Percentiles rank a stretch among this genome's conserved stretches.
Conservation (phyloP, 2,888 invertebrate genomes). For the Cantharis rustica region DNA sequence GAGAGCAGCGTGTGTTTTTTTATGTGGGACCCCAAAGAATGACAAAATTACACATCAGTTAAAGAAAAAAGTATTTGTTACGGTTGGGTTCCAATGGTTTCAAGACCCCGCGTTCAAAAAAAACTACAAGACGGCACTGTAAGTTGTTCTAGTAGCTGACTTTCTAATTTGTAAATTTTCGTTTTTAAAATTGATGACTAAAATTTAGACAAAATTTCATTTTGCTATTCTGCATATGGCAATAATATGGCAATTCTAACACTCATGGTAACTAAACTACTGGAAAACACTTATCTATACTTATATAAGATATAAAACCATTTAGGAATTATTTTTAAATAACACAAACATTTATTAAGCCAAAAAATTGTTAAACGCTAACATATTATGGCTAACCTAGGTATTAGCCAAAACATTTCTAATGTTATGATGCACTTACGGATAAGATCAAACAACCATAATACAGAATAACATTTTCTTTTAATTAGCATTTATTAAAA, state of each 20-base stretch:
- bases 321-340: slow-evolving; percentile 38
- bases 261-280: slow-evolving; percentile 39
- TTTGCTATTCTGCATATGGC: slow-evolving; percentile 47
- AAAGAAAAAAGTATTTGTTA: background rate
- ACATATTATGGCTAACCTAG: slow-evolving; percentile 19
- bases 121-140: background rate
- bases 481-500: slow-evolving; percentile 24
- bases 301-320: slow-evolving; percentile 39
- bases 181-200: slow-evolving; percentile 18
- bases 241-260: slow-evolving; percentile 45
- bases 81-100: background rate
- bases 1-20: background rate
- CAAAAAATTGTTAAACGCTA: slow-evolving; percentile 27
- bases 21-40: background rate
- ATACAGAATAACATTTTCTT: slow-evolving; percentile 39
- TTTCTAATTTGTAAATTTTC: slow-evolving; percentile 19
- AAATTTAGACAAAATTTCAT: slow-evolving; percentile 21
- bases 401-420: slow-evolving; percentile 17
- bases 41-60: background rate
- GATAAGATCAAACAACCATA: slow-evolving; percentile 35
- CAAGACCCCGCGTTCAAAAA: background rate
- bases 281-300: slow-evolving; percentile 40
- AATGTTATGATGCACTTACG: slow-evolving; percentile 23
- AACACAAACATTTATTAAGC: slow-evolving; percentile 31
- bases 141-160: slow-evolving; percentile 20